These are phyloP conservation scores for Notolepis coatsorum DNA, from an alignment of 2,797 vertebrate species.

Conservation along the genomic window DNA sequence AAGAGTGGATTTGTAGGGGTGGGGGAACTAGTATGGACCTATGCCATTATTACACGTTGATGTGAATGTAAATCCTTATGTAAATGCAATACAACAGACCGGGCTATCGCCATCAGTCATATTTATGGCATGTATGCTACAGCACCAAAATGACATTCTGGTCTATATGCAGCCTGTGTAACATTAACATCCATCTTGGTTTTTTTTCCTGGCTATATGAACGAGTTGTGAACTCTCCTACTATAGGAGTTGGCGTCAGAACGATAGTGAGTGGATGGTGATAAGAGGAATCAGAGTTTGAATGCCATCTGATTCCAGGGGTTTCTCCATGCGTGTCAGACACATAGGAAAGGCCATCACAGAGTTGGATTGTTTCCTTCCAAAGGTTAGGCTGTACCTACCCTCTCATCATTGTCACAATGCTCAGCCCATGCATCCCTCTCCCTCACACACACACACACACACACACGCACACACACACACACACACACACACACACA, in stretches of 20 bases:
- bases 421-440: conserved; percentile 15
- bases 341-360: conserved; percentile 80
- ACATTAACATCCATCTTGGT: conserved; percentile 62
- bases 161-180: conserved; percentile 43
- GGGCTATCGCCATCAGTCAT: conserved; percentile 75
- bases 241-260: conserved; percentile 36
- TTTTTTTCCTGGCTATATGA: conserved; percentile 39
- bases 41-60: conserved; percentile 71
- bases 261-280: conserved; percentile 56
- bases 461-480: not conserved
- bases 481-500: not conserved
- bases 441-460: conserved; percentile 39
- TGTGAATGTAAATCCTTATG: conserved; percentile 77
- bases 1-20: conserved; percentile 30
- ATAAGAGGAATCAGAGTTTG: conserved; percentile 73
- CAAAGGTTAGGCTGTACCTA: conserved; percentile 77
- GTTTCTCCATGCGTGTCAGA: conserved; percentile 81
- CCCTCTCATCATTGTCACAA: conserved; percentile 58
- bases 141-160: conserved; percentile 59
- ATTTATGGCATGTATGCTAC: conserved; percentile 64
- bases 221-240: conserved; percentile 63
- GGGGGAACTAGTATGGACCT: conserved; percentile 42
- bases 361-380: conserved; percentile 73
- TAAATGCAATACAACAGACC: conserved; percentile 77
- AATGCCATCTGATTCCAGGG: conserved; percentile 81